Evolutionary conservation across 2,797 vertebrate species (phyloP).

Genomic region (Propithecus perrieri): DNA sequence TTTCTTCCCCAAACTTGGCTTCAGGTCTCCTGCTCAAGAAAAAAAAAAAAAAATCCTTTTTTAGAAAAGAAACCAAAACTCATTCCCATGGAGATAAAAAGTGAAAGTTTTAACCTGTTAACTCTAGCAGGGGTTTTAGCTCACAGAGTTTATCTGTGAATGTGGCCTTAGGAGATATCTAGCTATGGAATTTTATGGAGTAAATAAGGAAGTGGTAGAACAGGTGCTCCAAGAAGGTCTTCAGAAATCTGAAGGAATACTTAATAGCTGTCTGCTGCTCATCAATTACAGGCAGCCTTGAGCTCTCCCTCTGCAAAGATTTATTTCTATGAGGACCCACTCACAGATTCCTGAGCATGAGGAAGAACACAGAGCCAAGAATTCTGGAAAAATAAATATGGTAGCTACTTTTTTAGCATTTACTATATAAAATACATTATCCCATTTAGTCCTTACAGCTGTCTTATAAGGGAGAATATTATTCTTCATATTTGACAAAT

Average conservation of each 20-base stretch:
- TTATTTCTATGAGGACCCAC: background rate
- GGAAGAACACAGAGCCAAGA: background rate
- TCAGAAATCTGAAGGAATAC: background rate
- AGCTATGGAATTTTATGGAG: background rate
- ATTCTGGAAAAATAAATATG: slow-evolving; percentile 30
- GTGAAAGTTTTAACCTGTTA: slow-evolving; percentile 25
- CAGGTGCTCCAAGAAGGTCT: background rate
- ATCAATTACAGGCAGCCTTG: background rate
- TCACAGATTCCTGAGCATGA: background rate
- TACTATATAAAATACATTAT: slow-evolving; percentile 2
- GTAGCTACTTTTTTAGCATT: slow-evolving; percentile 4
- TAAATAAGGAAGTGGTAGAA: background rate
- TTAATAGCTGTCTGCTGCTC: background rate
- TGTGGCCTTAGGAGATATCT: background rate
- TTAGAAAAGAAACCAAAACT: slow-evolving; percentile 8
- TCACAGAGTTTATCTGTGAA: slow-evolving; percentile 3
- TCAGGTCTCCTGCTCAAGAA: background rate
- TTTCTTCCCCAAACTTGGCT: background rate
- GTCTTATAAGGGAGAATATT: background rate
- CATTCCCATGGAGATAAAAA: background rate
- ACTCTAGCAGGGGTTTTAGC: background rate
- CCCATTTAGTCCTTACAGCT: background rate
- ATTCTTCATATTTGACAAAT: slow-evolving; percentile 33
- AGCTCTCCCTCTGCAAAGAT: background rate
- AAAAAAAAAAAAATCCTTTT: slow-evolving; percentile 21